Base-by-base conservation (phyloP, 2,888 invertebrate genomes). In the Agrypnus murinus region DNA sequence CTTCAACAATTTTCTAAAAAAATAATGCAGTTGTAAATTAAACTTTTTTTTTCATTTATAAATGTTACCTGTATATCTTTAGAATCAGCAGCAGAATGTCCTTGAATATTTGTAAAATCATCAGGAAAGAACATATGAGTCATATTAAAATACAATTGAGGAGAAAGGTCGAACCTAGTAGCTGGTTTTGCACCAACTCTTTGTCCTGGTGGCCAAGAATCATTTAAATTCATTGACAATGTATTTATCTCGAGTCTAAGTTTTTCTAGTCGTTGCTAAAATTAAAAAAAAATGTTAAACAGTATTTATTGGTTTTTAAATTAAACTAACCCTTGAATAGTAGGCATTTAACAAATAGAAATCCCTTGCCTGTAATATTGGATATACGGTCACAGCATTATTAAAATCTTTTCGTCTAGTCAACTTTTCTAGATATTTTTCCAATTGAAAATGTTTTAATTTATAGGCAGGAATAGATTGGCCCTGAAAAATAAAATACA, bases 81-180 rank as follows among this genome's bases (percentile, higher is more conserved):
- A 57, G 89, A 87, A 81, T 93, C 92, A 17, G 91, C 90, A 60
- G 90, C 90, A 64, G 87, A 86, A 43, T 96, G 88, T 64, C 88
- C 87, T 63, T 89, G 89, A 1, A 92, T 87, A 74, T 92, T 93
- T 74, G 89, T 90, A 80, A 92, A 93, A 80, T 96, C 95, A 84
- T 93, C 92, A 19, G 93, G 91, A 84, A 94, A 90, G 84, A 93
- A 93, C 40, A 94, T 90, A 83, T 97, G 95, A 14, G 93, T 92
- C 72, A 88, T 89, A 82, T 97, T 97, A 84, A 98, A 93, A 81
- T 93, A 92, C 63, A 93, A 91, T 94, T 97, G 98, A 46, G 91
- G 91, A 55, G 95, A 88, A 74, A 97, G 90, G 86, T 97, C 96
- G 86, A 93, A 93, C 77, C 96, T 88, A 60, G 91, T 92, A 10